These are phyloP conservation scores for Myocastor coypus DNA, from an alignment of 2,113 vertebrate genomes.

Conservation along the genomic window DNA sequence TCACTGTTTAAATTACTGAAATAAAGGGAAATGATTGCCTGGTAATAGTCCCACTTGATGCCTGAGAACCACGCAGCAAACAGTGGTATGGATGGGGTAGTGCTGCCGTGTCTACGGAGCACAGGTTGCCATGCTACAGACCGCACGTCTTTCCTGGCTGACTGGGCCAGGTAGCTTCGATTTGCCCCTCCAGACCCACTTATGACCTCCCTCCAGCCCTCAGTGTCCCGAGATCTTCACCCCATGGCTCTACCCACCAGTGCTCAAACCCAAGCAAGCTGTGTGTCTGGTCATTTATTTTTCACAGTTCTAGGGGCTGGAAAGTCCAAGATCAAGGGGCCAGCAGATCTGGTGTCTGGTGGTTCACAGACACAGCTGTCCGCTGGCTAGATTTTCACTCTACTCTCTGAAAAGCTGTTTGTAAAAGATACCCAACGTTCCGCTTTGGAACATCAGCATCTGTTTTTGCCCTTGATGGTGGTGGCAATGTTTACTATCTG, in stretches of 20 bases:
- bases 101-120: background rate
- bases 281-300: background rate
- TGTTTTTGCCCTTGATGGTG: background rate
- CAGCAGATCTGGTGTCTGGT: background rate
- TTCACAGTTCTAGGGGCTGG: background rate
- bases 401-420: background rate
- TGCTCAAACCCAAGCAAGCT: background rate
- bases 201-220: background rate
- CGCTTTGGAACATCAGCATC: background rate
- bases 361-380: background rate
- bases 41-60: constrained; percentile 14
- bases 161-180: background rate
- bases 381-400: background rate
- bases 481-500: background rate
- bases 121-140: background rate
- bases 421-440: background rate
- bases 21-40: constrained; percentile 60
- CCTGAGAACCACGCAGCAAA: constrained; percentile 36
- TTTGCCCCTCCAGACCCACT: background rate
- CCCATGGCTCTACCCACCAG: background rate
- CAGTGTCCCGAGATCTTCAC: background rate
- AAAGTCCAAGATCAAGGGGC: background rate
- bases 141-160: background rate
- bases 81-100: background rate
- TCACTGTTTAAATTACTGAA: constrained; percentile 64